Evolutionary conservation across 2,888 invertebrate genomes (phyloP).

Genomic region (Margaritifera margaritifera): DNA sequence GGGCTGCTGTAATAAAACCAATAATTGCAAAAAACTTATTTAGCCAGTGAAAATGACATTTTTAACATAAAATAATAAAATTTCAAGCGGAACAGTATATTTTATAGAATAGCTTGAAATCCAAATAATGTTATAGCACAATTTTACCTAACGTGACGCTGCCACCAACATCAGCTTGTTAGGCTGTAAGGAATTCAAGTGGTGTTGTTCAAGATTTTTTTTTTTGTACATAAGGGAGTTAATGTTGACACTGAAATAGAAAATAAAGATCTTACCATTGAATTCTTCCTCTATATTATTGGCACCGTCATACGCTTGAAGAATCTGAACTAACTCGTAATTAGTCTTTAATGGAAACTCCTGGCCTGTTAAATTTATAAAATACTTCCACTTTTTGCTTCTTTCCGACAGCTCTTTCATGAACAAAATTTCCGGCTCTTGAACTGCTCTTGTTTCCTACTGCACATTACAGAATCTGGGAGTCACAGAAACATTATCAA

Average conservation of each 20-base stretch:
- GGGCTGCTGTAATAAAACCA: too few relatives aligned
- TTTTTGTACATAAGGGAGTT: too few relatives aligned
- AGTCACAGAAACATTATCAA: constrained; percentile 64
- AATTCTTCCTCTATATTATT: constrained; percentile 57
- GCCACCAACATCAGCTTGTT: too few relatives aligned
- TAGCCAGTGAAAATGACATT: too few relatives aligned
- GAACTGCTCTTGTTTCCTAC: constrained; percentile 63
- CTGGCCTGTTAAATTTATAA: constrained; percentile 66
- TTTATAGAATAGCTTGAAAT: too few relatives aligned
- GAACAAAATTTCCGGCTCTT: constrained; percentile 64
- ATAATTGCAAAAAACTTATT: too few relatives aligned
- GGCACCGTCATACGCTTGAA: constrained; percentile 62
- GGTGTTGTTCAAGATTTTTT: too few relatives aligned
- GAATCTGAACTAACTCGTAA: constrained; percentile 63
- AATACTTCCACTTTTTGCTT: constrained; percentile 63
- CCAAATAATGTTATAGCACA: too few relatives aligned
- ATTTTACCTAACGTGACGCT: too few relatives aligned
- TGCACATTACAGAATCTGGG: constrained; percentile 40
- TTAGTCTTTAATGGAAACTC: constrained; percentile 68
- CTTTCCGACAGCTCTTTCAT: constrained; percentile 52
- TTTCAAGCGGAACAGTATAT: too few relatives aligned
- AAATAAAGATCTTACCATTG: constrained; percentile 33
- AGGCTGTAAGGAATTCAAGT: too few relatives aligned
- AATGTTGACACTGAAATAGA: neutral
- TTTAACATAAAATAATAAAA: too few relatives aligned